Evolutionary conservation across 2,888 invertebrate species (phyloP), one percentile per base, ranked within the genome.

Genomic region (Timema cristinae): DNA sequence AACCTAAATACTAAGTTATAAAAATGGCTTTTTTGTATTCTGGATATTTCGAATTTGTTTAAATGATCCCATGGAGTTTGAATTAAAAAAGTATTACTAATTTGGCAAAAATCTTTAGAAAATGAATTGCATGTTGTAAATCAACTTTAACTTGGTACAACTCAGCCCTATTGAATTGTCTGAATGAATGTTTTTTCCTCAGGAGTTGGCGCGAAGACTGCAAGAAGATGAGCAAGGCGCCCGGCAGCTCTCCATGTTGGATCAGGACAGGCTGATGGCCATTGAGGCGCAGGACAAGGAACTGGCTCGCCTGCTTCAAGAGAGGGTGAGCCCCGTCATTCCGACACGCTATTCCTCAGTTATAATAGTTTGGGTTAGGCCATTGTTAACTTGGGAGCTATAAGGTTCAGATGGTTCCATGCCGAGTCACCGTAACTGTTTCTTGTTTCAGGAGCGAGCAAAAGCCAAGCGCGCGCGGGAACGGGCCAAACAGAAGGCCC

Each of bases 261-360:
- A 87, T 78, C 79, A 83, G 49, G 91, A 91, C 81, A 85, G 89
- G 75, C 84, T 89, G 78, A 79, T 91, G 75, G 92, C 92, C 2
- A 90, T 92, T 77, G 92, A 93, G 82, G 91, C 91, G 0, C 92
- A 92, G 80, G 92, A 93, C 79, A 89, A 91, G 74, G 92, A 92
- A 80, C 80, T 92, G 68, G 92, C 92, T 2, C 88, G 89, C 80
- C 86, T 92, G 83, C 81, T 93, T 66, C 92, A 92, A 80, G 92
- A 92, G 79, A 84, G 88, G 77, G 82, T 81, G 73, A 75, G 75
- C 75, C n/a, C 32, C 7, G 32, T 32, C 4, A 32, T 32, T 32
- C 32, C 32, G 32, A 32, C 32, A 4, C 32, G 1, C 32, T 32
- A 32, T 32, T 32, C 32, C 32, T 32, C 32, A 32, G 32, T 4